A percentile compares a stretch with the other conserved stretches of the same genome.
These are phyloP conservation scores for Cryptoblepharus egeriae DNA, from an alignment of 2,797 vertebrate genomes.

Conservation along the genomic window DNA sequence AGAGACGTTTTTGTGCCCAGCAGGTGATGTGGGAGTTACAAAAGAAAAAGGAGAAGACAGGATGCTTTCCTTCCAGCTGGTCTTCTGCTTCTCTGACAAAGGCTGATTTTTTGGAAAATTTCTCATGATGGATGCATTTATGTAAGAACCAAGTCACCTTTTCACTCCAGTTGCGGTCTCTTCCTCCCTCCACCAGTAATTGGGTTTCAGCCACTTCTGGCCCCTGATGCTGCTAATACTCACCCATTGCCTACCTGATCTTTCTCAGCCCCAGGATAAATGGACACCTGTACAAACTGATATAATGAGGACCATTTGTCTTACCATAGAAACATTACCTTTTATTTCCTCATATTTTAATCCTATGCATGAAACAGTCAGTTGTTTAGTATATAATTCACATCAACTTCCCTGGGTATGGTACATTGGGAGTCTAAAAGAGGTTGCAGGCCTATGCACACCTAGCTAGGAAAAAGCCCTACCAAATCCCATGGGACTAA, in stretches of 20 bases:
- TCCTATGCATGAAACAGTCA: neutral
- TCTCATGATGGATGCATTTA: neutral
- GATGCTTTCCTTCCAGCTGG: neutral
- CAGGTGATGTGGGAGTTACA: neutral
- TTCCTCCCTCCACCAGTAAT: neutral
- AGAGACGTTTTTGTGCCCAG: neutral
- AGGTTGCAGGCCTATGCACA: neutral
- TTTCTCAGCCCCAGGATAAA: neutral
- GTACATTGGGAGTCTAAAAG: neutral
- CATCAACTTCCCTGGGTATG: neutral
- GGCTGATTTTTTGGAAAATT: neutral
- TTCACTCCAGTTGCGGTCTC: neutral
- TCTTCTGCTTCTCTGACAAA: constrained; percentile 1
- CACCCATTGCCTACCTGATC: neutral
- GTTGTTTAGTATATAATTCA: neutral
- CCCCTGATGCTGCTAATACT: neutral
- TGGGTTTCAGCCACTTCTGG: neutral
- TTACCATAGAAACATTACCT: neutral
- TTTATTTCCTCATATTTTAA: neutral
- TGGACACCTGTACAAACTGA: neutral
- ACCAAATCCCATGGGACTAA: neutral
- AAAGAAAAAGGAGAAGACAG: neutral
- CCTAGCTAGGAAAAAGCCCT: neutral
- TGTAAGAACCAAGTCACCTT: neutral
- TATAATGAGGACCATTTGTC: neutral